phyloP scores from a whole-genome alignment of 2,888 invertebrate species.

The Rotaria socialis region DNA sequence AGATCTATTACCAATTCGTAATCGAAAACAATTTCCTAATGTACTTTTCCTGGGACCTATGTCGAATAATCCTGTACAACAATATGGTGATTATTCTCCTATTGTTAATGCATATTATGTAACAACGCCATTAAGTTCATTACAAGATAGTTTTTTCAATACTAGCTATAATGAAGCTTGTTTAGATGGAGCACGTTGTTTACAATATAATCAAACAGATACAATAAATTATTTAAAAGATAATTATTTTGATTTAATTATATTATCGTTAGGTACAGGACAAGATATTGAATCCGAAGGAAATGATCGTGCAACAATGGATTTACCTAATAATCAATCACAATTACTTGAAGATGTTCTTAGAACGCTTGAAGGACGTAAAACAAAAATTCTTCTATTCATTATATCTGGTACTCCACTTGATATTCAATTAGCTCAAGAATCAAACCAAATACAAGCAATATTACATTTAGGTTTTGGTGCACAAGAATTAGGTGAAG shows the following conservation, averaged over 20 bases:
- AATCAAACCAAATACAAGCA: neutral
- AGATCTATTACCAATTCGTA: neutral
- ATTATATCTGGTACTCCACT: neutral
- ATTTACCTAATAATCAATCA: slow-evolving; percentile 34
- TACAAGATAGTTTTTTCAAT: neutral
- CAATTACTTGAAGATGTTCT: slow-evolving; percentile 8
- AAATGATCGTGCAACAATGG: slow-evolving; percentile 3
- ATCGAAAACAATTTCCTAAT: neutral
- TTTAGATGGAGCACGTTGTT: slow-evolving; percentile 1
- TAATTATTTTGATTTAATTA: neutral
- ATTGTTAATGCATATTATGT: neutral
- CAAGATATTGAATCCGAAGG: neutral
- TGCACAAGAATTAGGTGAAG: slow-evolving; percentile 33
- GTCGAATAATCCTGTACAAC: slow-evolving; percentile 20
- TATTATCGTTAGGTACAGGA: slow-evolving; percentile 18
- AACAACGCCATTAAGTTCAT: slow-evolving; percentile 17
- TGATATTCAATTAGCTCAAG: slow-evolving; percentile 11
- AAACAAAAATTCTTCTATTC: slow-evolving; percentile 8
- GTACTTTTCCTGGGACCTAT: slow-evolving; percentile 25
- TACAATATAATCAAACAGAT: slow-evolving; percentile 23
- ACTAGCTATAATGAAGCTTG: neutral
- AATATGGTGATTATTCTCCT: slow-evolving; percentile 35
- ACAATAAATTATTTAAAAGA: slow-evolving; percentile 4
- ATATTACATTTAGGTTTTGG: neutral
- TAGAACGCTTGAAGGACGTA: neutral